Base-by-base conservation (phyloP, 2,888 invertebrate genomes). In the Meiosimyza platycephala region DNA sequence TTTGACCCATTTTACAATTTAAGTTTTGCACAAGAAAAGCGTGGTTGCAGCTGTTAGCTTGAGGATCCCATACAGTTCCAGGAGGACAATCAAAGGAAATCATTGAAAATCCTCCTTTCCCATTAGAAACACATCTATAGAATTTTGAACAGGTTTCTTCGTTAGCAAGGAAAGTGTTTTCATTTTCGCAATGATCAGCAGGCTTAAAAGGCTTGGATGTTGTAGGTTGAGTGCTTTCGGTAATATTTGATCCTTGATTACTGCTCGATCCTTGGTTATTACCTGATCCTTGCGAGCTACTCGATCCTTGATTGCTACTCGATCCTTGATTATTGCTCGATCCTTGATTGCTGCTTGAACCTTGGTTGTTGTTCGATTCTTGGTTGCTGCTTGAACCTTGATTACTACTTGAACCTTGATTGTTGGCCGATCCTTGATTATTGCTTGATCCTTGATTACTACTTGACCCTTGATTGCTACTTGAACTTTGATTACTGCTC, bases 11-110 rank as follows among this genome's bases (percentile, higher is more conserved):
- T 68, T 79, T 83, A 59, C 86, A 85, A 47, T 82, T 82, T 6
- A 79, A 74, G 28, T 77, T 79, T 40, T 81, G 78, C 1, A 84
- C 79, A 72, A 81, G 80, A 4, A 79, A 78, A 28, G 83, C 82
- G 72, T 87, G 83, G 67, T 87, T 84, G 62, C 92, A 92, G 79
- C 89, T 87, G 78, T 89, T 88, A 71, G 89, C 88, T 57, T 89
- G 85, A 70, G 89, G 88, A 84, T 90, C 90, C 90, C 90, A 91
- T 67, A 90, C 88, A 1, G 90, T 91, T 72, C 89, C 89, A 55
- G 86, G 86, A 1, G 89, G 89, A 75, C 90, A 91, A 6, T 83
- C 85, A 74, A 89, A 91, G 47, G 89, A 88, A 69, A 89, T 88
- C 75, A 86, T 89, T 6, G 77, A 87, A 72, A 82, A 89, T 1